Evolutionary conservation across 2,797 vertebrate species (phyloP), one percentile per base, ranked within the genome.

Genomic region (Sebastiscus tertius): DNA sequence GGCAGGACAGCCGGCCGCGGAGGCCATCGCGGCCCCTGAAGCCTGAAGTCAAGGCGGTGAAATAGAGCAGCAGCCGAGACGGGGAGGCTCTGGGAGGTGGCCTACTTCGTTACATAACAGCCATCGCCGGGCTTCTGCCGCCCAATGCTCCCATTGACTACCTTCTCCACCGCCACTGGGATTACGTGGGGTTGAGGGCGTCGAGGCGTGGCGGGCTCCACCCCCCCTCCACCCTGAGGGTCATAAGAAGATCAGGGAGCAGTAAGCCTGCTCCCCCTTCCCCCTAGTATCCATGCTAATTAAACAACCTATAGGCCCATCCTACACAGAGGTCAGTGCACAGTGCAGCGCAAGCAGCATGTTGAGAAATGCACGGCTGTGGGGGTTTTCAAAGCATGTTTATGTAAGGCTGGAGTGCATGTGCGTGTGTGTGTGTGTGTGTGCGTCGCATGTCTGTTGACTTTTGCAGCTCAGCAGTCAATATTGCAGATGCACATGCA

Each of bases 71-170:
- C 80, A 80, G 85, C 82, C 62, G 42, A 62, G 42, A 16, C 16
- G 8, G 7, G 42, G 14, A 46, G 77, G 74, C 77, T 69, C 77
- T 69, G 87, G 55, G 85, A 85, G 71, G 69, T 91, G 94, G 95
- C 94, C 95, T 93, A 94, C 86, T 95, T 95, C 7, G 58, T 96
- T 95, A 95, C 88, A 81, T 94, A 95, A 95, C 88, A 84, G 79
- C 75, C 80, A 31, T 60, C 70, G 49, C 63, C 72, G 6, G 86
- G 80, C 75, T 27, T 82, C 79, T 20, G 63, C 72, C 56, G 75
- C 62, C 87, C 78, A 76, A 56, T 39, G 77, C 78, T 63, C 61
- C 90, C 90, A 92, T 77, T 90, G 87, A 93, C 90, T 88, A 75
- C 88, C 79, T 77, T 82, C 85, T 82, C 83, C 81, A 70, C 55